Percentiles rank a stretch among this genome's conserved stretches.
phyloP scores from a whole-genome alignment of 2,888 invertebrate species.

The Operophtera brumata region DNA sequence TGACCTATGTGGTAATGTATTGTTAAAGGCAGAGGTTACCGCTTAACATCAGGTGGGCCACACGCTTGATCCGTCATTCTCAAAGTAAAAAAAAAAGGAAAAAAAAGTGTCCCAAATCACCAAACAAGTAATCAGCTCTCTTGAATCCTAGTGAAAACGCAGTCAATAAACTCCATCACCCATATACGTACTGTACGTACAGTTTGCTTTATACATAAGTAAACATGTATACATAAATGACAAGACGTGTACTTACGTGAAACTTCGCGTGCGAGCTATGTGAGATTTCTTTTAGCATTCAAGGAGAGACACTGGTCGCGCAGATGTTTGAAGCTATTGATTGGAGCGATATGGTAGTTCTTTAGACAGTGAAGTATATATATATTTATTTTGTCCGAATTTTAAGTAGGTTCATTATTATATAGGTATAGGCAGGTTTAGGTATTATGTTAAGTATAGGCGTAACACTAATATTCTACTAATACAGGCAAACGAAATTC shows the following conservation, averaged over 20 bases:
- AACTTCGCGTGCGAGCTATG: slow-evolving; percentile 66
- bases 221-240: slow-evolving; percentile 31
- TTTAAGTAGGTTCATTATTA: too few species aligned
- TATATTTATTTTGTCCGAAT: not conserved
- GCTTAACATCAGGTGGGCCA: too few species aligned
- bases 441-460: too few species aligned
- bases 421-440: too few species aligned
- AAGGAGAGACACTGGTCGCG: slow-evolving; percentile 58
- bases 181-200: slow-evolving; percentile 22
- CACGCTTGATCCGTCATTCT: too few species aligned
- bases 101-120: too few species aligned
- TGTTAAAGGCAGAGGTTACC: too few species aligned
- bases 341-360: slow-evolving; percentile 15
- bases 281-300: slow-evolving; percentile 74
- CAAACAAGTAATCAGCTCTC: too few species aligned
- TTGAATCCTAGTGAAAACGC: slow-evolving; percentile 26
- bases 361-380: not conserved
- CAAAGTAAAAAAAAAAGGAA: too few species aligned
- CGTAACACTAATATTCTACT: too few species aligned
- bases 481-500: too few species aligned
- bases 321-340: slow-evolving; percentile 23
- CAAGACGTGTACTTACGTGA: slow-evolving; percentile 59
- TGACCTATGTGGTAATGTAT: too few species aligned
- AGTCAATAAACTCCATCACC: slow-evolving; percentile 33
- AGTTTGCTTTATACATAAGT: slow-evolving; percentile 10